A percentile compares a stretch with the other conserved stretches of the same genome.
Evolutionary conservation across 2,113 vertebrate genomes (phyloP).

Genomic region (Hucho hucho): DNA sequence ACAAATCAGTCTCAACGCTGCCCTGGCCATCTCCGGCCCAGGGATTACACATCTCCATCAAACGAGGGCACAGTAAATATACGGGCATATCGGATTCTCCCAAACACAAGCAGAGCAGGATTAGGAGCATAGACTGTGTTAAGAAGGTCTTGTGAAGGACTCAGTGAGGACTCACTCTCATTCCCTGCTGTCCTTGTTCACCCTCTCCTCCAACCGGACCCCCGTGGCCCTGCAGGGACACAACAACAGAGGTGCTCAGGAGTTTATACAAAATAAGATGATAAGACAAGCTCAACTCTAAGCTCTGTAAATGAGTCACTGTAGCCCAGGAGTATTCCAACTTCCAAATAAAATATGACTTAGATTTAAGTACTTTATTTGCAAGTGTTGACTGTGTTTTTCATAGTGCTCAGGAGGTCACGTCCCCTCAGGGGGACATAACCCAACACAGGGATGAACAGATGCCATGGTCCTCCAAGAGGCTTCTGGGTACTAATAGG

Average conservation of each 20-base stretch:
- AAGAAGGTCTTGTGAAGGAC: constrained; percentile 10
- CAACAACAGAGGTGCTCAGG: constrained; percentile 24
- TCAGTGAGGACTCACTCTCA: constrained; percentile 77
- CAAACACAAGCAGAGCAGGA: constrained; percentile 35
- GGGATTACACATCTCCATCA: constrained; percentile 18
- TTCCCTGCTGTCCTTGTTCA: constrained; percentile 81
- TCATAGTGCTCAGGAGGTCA: too few species aligned
- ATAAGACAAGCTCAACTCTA: too few species aligned
- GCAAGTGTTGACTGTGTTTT: too few species aligned
- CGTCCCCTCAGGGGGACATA: too few species aligned
- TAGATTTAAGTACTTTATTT: too few species aligned
- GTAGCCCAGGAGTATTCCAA: too few species aligned
- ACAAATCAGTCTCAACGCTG: constrained; percentile 1
- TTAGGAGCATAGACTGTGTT: neutral
- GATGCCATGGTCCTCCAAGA: neutral
- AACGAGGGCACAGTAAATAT: constrained; percentile 33
- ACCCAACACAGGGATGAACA: too few species aligned
- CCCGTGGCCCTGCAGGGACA: constrained; percentile 75
- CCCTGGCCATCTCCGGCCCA: neutral
- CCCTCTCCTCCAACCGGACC: constrained; percentile 79
- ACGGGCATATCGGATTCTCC: constrained; percentile 22
- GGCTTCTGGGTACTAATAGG: neutral
- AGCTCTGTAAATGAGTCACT: too few species aligned
- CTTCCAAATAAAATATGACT: too few species aligned
- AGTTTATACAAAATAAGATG: constrained; percentile 1